These are phyloP conservation scores for Nomada flava DNA, from an alignment of 2,888 invertebrate genomes.

Conservation along the genomic window DNA sequence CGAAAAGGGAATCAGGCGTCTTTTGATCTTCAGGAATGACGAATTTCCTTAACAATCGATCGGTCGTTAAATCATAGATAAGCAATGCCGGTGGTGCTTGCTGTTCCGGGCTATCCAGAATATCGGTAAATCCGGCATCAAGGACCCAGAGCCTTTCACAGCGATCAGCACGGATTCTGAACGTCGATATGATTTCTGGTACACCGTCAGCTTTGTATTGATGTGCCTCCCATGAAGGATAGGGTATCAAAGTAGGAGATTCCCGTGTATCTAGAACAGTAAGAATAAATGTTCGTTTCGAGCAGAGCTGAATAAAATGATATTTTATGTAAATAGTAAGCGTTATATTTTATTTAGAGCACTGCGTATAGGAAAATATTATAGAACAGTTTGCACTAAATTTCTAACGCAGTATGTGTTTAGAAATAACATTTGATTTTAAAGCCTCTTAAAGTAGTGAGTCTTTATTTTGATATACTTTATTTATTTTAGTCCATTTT, in stretches of 20 bases:
- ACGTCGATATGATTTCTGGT: constrained; percentile 91
- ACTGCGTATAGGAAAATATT: no score
- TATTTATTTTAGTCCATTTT: no score
- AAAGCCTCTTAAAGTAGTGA: no score
- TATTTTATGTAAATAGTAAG: no score
- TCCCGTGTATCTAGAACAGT: constrained; percentile 86
- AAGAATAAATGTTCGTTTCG: neutral
- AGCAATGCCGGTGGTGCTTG: constrained; percentile 88
- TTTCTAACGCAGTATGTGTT: no score
- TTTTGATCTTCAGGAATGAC: constrained; percentile 88
- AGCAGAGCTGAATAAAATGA: no score
- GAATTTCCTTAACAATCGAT: constrained; percentile 89
- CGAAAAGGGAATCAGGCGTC: constrained; percentile 89
- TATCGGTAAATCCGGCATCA: constrained; percentile 89
- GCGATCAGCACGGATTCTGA: constrained; percentile 89
- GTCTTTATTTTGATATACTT: no score
- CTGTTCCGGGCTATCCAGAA: constrained; percentile 85
- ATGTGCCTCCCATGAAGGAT: constrained; percentile 92
- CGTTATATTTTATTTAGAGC: no score
- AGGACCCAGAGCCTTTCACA: constrained; percentile 93
- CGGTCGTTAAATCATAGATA: constrained; percentile 90
- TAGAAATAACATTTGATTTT: no score
- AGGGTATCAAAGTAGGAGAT: constrained; percentile 90
- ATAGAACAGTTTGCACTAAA: no score
- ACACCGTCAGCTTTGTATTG: constrained; percentile 85